Evolutionary conservation across 2,888 invertebrate species (phyloP).

Genomic region (Tolmerus cingulatus): DNA sequence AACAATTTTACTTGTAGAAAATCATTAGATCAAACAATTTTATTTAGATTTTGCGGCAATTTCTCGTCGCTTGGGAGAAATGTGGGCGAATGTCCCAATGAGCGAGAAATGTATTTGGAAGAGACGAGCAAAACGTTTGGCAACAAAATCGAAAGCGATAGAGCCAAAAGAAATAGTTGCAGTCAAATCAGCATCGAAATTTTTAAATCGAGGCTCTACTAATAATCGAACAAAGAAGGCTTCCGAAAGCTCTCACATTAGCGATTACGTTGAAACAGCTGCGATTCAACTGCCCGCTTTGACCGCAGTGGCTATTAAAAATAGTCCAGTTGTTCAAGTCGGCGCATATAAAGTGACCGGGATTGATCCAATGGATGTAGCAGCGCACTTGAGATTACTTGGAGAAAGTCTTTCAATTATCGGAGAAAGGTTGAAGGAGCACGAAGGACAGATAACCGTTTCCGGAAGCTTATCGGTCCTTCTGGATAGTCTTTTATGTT

Average conservation of each 20-base stretch:
- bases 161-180: not conserved
- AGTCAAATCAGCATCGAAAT: conserved; percentile 40
- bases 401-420: conserved; percentile 95
- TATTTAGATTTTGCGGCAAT: conserved; percentile 78
- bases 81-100: conserved; percentile 84
- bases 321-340: conserved; percentile 53
- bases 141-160: conserved; percentile 54
- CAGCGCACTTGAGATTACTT: conserved; percentile 88
- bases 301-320: not conserved
- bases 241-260: not conserved
- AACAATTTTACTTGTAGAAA: not conserved
- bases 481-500: conserved; percentile 90
- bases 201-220: conserved; percentile 44
- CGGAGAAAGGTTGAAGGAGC: conserved; percentile 90
- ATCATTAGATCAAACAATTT: not conserved
- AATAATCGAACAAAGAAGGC: not conserved
- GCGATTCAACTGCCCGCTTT: not conserved
- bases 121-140: conserved; percentile 78
- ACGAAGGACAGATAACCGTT: conserved; percentile 94
- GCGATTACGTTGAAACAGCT: not conserved
- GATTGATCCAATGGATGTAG: conserved; percentile 86
- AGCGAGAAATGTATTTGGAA: conserved; percentile 78
- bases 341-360: conserved; percentile 72
- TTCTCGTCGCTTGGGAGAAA: conserved; percentile 84
- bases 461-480: conserved; percentile 93